Evolutionary conservation across 2,888 invertebrate species (phyloP).

Genomic region (Heliconius sara): DNA sequence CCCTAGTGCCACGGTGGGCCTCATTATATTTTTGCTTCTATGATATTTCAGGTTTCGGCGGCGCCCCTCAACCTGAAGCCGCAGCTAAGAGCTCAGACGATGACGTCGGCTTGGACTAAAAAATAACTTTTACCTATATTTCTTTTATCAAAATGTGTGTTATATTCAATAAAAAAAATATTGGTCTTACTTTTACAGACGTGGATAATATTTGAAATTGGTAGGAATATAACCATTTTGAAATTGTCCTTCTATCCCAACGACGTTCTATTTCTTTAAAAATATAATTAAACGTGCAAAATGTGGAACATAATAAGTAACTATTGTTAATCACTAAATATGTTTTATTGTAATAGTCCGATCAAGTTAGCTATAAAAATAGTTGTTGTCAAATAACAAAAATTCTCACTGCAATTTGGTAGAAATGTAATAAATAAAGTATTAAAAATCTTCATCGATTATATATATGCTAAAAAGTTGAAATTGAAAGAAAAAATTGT

Average conservation of each 20-base stretch:
- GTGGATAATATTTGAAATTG: slow-evolving; percentile 5
- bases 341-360: not conserved
- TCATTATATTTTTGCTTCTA: slow-evolving; percentile 8
- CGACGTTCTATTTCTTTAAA: not conserved
- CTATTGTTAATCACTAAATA: slow-evolving; percentile 3
- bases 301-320: not conserved
- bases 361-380: not conserved
- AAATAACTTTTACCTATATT: not conserved
- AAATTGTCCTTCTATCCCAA: slow-evolving; percentile 9
- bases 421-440: not conserved
- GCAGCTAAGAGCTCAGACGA: slow-evolving; percentile 77
- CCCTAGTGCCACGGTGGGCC: too few species aligned
- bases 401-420: not conserved
- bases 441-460: too few species aligned
- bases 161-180: not conserved
- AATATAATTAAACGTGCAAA: not conserved
- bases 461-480: too few species aligned
- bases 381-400: not conserved
- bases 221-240: not conserved
- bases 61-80: slow-evolving; percentile 59
- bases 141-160: not conserved
- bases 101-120: slow-evolving; percentile 85
- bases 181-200: slow-evolving; percentile 7
- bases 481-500: too few species aligned
- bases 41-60: slow-evolving; percentile 61